Base-by-base conservation (phyloP, 2,888 invertebrate species). In the Volucella bombylans region DNA sequence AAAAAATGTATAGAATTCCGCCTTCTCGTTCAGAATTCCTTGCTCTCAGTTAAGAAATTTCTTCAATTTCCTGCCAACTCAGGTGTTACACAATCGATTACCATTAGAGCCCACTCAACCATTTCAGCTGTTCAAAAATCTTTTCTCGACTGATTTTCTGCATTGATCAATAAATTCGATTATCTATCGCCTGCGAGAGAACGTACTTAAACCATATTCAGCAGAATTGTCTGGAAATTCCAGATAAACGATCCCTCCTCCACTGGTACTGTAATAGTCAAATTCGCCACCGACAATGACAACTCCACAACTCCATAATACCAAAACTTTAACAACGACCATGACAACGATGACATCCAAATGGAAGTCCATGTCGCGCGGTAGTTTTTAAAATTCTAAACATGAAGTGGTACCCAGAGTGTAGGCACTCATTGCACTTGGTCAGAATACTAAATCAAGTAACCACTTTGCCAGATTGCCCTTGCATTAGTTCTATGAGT, bases 391-490 rank as follows among this genome's bases (percentile, higher is more conserved):
- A 57, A 73, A 82, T 82, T 82, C 82, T 41, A 39, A 67, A 55
- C 82, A 82, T 79, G 82, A 47, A 62, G 18, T 2, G 55, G 68
- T 78, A 50, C 45, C 62, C 72, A 52, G 23, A 57, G 67, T 55
- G 68, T 57, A 77, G 67, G 67, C 61, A 82, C 67, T 77, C 71
- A 59, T 77, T 55, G 61, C 82, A 82, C 78, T 73, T 41, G 45
- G n/a, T 41, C 72, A 57, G 82, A 82, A 82, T 82, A 79, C 73
- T 9, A 73, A 82, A 64, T 74, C 49, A 49, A 57, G 50, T 43
- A 38, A 23, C 47, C 59, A 61, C 61, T 80, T 80, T 59, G 23
- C 31, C 38, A 9, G 14, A 38, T 23, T 67, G 18, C 50, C 52
- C 2, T 15, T 47, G 47, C 31, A 31, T 6, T 31, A 31, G 31